These are phyloP conservation scores for Strigamia crassipes DNA, from an alignment of 2,888 invertebrate species.

Conservation along the genomic window DNA sequence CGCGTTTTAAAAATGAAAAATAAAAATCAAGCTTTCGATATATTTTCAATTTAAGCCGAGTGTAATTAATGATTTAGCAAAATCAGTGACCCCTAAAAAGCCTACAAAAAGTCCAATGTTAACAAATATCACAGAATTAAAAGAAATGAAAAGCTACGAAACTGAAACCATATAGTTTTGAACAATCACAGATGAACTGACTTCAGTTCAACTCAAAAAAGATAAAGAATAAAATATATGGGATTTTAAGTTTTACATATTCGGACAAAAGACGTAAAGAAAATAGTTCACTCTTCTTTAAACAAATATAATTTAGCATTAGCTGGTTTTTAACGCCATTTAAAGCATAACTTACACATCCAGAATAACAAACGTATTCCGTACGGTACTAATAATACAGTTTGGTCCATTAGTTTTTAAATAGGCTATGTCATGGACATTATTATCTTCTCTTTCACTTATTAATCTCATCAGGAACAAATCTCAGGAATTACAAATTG, in stretches of 20 bases:
- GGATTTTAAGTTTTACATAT: background rate
- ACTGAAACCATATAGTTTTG: constrained; percentile 27
- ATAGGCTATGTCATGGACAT: constrained; percentile 38
- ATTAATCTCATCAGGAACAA: constrained; percentile 23
- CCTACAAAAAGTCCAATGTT: constrained; percentile 6
- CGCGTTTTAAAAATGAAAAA: background rate
- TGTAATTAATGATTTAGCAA: constrained; percentile 19
- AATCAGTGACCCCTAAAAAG: constrained; percentile 23
- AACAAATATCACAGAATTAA: constrained; percentile 36
- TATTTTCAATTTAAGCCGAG: background rate
- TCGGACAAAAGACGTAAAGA: constrained; percentile 23
- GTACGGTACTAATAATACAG: constrained; percentile 13
- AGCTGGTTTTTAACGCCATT: constrained; percentile 36
- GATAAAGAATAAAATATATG: background rate
- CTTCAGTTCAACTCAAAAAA: constrained; percentile 23
- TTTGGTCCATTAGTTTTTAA: constrained; percentile 33
- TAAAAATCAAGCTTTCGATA: constrained; percentile 5
- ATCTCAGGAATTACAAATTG: constrained; percentile 32
- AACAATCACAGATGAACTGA: constrained; percentile 39
- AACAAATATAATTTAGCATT: constrained; percentile 30
- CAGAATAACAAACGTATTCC: constrained; percentile 11
- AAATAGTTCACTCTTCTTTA: constrained; percentile 38
- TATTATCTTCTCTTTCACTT: background rate
- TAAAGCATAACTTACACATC: constrained; percentile 39
- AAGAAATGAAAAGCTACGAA: constrained; percentile 1